Base-by-base conservation (phyloP, 2,888 invertebrate genomes). In the Nebria brevicollis region DNA sequence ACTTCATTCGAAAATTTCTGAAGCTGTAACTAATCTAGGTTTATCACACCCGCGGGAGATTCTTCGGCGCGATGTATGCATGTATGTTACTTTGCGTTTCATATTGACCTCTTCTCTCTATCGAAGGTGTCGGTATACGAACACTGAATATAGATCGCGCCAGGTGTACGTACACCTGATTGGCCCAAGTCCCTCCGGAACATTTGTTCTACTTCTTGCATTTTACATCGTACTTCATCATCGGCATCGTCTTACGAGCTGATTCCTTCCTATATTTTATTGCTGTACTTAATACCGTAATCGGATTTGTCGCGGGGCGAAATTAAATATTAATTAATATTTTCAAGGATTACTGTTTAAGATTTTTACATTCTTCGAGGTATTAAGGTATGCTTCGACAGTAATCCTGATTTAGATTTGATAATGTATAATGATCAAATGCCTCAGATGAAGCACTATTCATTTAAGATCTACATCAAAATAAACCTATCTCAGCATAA, bases 111-210 rank as follows among this genome's bases (percentile, higher is more conserved):
- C 20, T 70, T 85, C 85, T 83, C 82, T 83, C 82, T 85, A 85
- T 86, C 86, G 86, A 86, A 85, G 5, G 70, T 11, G 68, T 13
- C n/a, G 0, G 54, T 34, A 15, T 11, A 11, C 70, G 70, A 26
- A 70, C 34, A 20, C 34, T 70, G 70, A 13, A 70, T 70, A 70
- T 70, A 70, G 70, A 70, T 70, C 70, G 70, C 25, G n/a, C 73
- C 13, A 73, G 41, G 10, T 73, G 10, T 86, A 85, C 85, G 84
- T 83, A 83, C 83, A 84, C 83, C 84, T 85, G 86, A 84, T 85
- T 85, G 84, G 83, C 83, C 70, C 15, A 73, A 73, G 34, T 73
- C 73, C 42, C 73, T 26, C 13, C 6, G 73, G 73, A 73, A 34
- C 73, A 43, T 20, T 73, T 73, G 73, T 73, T 73, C 73, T 34